Conservation (phyloP, 2,113 vertebrate genomes). For the Nothocercus nigrocapillus region DNA sequence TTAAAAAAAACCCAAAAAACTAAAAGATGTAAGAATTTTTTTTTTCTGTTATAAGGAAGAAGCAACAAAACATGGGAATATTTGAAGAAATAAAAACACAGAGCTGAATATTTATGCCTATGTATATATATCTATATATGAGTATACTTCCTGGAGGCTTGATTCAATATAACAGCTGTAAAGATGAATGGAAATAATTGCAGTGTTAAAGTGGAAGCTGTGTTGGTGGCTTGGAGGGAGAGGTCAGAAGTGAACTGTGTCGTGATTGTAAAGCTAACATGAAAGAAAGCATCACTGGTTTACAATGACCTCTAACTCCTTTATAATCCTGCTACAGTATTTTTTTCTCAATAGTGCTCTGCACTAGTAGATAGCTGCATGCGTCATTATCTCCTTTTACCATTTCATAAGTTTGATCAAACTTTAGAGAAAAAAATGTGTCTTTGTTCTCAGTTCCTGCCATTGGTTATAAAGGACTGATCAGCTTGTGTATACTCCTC, state of each 20-base stretch:
- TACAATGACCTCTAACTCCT: neutral
- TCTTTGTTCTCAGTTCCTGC: conserved; percentile 32
- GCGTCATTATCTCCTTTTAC: neutral
- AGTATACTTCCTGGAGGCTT: neutral
- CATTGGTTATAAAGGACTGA: conserved; percentile 7
- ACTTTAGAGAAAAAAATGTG: neutral
- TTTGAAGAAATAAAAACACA: neutral
- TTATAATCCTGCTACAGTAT: neutral
- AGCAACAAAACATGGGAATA: neutral
- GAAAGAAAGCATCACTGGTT: neutral
- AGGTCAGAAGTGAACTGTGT: neutral
- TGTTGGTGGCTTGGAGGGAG: neutral
- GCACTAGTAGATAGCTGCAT: neutral
- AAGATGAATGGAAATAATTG: neutral
- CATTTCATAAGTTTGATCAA: neutral
- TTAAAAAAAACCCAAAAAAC: neutral
- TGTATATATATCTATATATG: neutral
- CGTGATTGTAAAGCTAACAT: neutral
- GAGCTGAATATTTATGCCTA: neutral
- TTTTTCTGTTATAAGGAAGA: neutral
- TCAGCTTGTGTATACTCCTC: conserved; percentile 23
- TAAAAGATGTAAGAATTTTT: neutral
- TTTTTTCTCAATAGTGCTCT: neutral
- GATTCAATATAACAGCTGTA: neutral
- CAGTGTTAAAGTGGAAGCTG: neutral